phyloP scores from a whole-genome alignment of 1,140 invertebrate genomes.

The Macrosteles quadrilineatus region DNA sequence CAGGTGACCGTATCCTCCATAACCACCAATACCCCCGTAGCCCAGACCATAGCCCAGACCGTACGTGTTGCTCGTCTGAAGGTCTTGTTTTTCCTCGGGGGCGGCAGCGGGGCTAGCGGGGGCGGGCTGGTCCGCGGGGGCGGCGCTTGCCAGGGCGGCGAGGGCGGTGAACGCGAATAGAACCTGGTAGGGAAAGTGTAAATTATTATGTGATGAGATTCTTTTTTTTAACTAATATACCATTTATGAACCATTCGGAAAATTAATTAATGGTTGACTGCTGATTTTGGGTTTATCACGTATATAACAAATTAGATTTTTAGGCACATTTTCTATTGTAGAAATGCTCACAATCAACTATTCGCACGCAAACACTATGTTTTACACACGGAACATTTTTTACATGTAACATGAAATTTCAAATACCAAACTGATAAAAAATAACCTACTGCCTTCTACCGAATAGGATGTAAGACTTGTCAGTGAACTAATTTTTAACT shows the following conservation, averaged over 20 bases:
- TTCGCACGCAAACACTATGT: too few relatives aligned
- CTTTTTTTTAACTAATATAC: not conserved
- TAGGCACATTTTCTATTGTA: too few relatives aligned
- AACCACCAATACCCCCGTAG: constrained; percentile 37
- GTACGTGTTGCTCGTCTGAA: constrained; percentile 1
- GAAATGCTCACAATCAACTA: too few relatives aligned
- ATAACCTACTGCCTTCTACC: not conserved
- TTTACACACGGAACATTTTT: too few relatives aligned
- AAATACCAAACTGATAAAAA: not conserved
- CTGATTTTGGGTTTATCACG: too few relatives aligned
- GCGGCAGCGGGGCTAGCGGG: not conserved
- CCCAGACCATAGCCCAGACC: constrained; percentile 12
- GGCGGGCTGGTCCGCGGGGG: not conserved
- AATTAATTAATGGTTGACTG: too few relatives aligned
- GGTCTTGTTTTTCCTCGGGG: not conserved
- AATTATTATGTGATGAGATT: too few relatives aligned
- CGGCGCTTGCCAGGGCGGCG: not conserved
- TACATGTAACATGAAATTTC: not conserved
- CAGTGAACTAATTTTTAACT: too few relatives aligned
- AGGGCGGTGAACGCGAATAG: not conserved
- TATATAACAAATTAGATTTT: too few relatives aligned
- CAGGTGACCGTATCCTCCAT: constrained; percentile 41
- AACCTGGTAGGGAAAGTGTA: too few relatives aligned
- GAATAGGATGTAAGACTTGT: too few relatives aligned
- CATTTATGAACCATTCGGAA: too few relatives aligned